Conservation (phyloP, 2,113 vertebrate species). For the Chaenocephalus aceratus region DNA sequence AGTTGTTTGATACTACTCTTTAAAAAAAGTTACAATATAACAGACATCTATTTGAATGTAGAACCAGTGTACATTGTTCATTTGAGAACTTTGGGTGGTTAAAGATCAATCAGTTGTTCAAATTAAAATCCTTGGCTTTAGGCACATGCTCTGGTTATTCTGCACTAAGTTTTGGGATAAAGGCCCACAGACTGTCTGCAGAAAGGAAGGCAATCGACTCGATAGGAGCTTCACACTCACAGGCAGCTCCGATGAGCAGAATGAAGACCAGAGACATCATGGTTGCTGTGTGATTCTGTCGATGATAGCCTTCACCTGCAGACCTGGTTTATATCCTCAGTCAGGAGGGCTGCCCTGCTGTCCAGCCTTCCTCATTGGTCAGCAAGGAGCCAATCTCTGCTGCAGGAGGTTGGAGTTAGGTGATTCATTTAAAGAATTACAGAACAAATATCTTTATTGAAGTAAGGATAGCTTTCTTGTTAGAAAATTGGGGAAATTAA, state of each 20-base stretch:
- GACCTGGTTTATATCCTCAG: slow-evolving; percentile 38
- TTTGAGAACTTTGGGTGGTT: not conserved
- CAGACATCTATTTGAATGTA: not conserved
- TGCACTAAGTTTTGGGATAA: not conserved
- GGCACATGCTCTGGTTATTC: not conserved
- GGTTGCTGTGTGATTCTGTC: slow-evolving; percentile 65
- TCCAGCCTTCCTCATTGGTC: slow-evolving; percentile 35
- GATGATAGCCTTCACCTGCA: slow-evolving; percentile 41
- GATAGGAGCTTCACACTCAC: slow-evolving; percentile 58
- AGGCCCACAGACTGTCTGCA: slow-evolving; percentile 1
- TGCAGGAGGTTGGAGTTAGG: not conserved
- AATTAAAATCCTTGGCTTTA: not conserved
- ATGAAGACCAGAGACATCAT: slow-evolving; percentile 82
- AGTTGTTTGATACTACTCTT: not conserved
- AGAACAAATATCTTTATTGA: not conserved
- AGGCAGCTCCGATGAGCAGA: slow-evolving; percentile 81
- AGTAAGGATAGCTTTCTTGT: not conserved
- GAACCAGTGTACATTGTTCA: not conserved
- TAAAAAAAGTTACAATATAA: not conserved
- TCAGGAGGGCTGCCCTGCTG: slow-evolving; percentile 25
- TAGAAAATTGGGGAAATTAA: not conserved
- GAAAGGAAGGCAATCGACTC: not conserved
- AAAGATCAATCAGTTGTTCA: not conserved
- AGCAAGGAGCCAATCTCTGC: slow-evolving; percentile 43
- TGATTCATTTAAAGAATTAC: slow-evolving; percentile 15